phyloP scores from a whole-genome alignment of 2,797 vertebrate species.

The Buphagus erythrorhynchus region DNA sequence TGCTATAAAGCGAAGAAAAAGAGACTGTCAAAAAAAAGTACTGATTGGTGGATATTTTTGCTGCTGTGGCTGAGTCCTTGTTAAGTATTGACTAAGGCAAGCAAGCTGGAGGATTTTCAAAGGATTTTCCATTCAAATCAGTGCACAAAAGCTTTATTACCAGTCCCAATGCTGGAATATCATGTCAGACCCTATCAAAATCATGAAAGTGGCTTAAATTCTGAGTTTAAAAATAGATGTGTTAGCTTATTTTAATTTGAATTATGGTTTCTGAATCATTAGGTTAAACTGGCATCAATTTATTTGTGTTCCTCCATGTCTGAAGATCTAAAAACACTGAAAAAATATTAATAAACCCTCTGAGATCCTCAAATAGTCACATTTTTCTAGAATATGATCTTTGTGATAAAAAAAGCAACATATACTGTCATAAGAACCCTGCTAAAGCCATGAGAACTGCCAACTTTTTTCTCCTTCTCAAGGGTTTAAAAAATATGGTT shows the following conservation, averaged over 20 bases:
- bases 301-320: background rate
- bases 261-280: constrained; percentile 34
- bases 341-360: constrained; percentile 18
- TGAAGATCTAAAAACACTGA: background rate
- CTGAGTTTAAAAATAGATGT: constrained; percentile 35
- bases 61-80: background rate
- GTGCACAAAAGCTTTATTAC: constrained; percentile 43
- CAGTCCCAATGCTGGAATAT: background rate
- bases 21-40: background rate
- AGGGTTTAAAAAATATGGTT: background rate
- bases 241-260: constrained; percentile 37
- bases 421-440: background rate
- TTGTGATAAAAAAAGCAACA: background rate
- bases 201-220: constrained; percentile 38
- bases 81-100: constrained; percentile 21
- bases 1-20: background rate
- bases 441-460: background rate
- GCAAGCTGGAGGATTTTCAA: constrained; percentile 22
- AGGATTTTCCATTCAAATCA: constrained; percentile 49
- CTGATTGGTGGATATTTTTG: background rate
- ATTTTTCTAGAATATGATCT: background rate
- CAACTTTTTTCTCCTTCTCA: background rate
- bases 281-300: constrained; percentile 16
- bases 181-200: constrained; percentile 24
- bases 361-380: background rate